A percentile compares a stretch with the other conserved stretches of the same genome.
These are phyloP conservation scores for Tadarida brasiliensis DNA, from an alignment of 2,797 vertebrate genomes.

Conservation along the genomic window DNA sequence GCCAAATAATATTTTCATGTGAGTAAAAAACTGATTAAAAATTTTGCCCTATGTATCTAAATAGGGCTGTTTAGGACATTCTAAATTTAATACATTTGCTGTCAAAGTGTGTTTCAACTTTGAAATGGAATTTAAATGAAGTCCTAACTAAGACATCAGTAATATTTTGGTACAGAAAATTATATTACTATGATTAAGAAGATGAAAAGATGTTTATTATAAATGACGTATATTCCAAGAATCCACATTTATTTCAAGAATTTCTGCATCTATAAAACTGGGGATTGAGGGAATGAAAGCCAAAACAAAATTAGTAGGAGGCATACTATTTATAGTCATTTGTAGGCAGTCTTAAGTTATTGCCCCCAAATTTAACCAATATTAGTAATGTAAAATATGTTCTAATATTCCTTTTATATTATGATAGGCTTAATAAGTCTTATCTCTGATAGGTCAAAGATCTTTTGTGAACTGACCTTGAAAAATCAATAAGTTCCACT, in stretches of 20 bases:
- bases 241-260: conserved; percentile 3
- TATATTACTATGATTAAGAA: neutral
- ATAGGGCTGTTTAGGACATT: neutral
- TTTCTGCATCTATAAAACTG: conserved; percentile 32
- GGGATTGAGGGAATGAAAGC: neutral
- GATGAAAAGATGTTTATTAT: conserved; percentile 25
- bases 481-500: neutral
- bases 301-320: neutral
- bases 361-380: conserved; percentile 2
- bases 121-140: conserved; percentile 57
- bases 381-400: neutral
- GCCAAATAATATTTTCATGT: neutral
- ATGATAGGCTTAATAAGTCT: neutral
- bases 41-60: conserved; percentile 15
- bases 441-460: conserved; percentile 22
- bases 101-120: conserved; percentile 29
- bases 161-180: conserved; percentile 45
- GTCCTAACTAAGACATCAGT: conserved; percentile 10
- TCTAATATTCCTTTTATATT: conserved; percentile 3
- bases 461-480: neutral
- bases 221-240: neutral
- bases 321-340: neutral
- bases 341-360: conserved; percentile 30
- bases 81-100: conserved; percentile 47
- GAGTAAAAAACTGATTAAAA: conserved; percentile 1